These are phyloP conservation scores for Noctuana brunneofusca DNA, from an alignment of 2,888 invertebrate genomes.

Conservation along the genomic window DNA sequence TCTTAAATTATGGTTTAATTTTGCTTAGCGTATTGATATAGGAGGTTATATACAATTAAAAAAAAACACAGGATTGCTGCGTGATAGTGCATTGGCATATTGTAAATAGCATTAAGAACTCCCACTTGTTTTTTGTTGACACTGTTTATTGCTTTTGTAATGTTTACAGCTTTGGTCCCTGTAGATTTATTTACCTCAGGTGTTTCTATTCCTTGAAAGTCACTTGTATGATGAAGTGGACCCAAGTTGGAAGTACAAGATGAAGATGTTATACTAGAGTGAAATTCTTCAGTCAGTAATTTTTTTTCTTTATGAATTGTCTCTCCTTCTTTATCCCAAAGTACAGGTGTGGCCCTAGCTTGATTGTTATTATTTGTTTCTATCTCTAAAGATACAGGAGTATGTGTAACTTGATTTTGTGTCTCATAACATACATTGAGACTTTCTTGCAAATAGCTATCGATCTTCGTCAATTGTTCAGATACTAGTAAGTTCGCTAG, in stretches of 20 bases:
- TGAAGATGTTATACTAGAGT: slow-evolving; percentile 4
- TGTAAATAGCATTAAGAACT: slow-evolving; percentile 67
- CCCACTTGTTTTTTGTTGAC: slow-evolving; percentile 58
- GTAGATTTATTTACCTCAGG: neutral
- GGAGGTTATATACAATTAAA: slow-evolving; percentile 79
- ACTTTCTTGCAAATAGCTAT: slow-evolving; percentile 72
- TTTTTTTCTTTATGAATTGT: neutral
- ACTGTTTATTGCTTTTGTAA: slow-evolving; percentile 60
- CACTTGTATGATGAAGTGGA: slow-evolving; percentile 1
- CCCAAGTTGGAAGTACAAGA: slow-evolving; percentile 3
- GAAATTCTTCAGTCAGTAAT: neutral
- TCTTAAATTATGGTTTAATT: slow-evolving; percentile 43
- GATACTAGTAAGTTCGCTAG: slow-evolving; percentile 64
- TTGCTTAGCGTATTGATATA: slow-evolving; percentile 77
- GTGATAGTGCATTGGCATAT: slow-evolving; percentile 80
- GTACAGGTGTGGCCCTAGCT: neutral
- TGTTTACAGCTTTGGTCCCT: slow-evolving; percentile 31
- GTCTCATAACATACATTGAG: slow-evolving; percentile 58
- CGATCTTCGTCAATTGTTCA: slow-evolving; percentile 73
- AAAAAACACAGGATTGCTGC: slow-evolving; percentile 77
- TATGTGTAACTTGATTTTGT: slow-evolving; percentile 46
- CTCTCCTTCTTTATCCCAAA: neutral
- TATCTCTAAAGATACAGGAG: slow-evolving; percentile 42
- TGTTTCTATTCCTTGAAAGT: slow-evolving; percentile 1
- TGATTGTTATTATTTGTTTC: slow-evolving; percentile 36